Evolutionary conservation across 2,888 invertebrate species (phyloP), one percentile per base, ranked within the genome.

Genomic region (Craniophora ligustri): DNA sequence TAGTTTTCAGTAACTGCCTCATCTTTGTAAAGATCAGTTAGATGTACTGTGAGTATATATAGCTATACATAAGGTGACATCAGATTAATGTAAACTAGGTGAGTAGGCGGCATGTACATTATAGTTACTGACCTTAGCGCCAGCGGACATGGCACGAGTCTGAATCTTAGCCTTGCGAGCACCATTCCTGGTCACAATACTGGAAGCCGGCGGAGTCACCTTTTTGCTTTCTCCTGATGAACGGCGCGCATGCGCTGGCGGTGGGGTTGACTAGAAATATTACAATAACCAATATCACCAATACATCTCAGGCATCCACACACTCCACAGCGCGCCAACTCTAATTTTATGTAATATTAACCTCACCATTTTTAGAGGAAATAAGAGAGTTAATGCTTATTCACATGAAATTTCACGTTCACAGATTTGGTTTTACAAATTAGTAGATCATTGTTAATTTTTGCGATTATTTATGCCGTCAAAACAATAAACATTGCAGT

Each of bases 131-230:
- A 92, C 94, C 82, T 93, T 94, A 48, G 85, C 86, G 35, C 87
- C 86, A 23, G 91, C 94, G 16, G 94, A 89, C 94, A 95, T 95
- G 28, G 95, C 95, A 41, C 95, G 91, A 23, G 95, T 95, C 81
- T 95, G 95, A 42, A 95, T 95, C 87, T 95, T 95, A 47, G 95
- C 94, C 82, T 95, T 95, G 66, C 95, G 94, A 50, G 95, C 95
- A 49, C 94, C 94, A 81, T 95, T 94, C 76, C 95, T 91, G 48
- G 95, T 95, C 15, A 95, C 89, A 60, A 95, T 92, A 45, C 61
- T 88, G n/a, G 91, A 84, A n/a, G 86, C 72, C n/a, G 88, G 84
- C 16, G 88, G 86, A 32, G 85, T 81, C 39, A 77, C 79, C 67
- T 89, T 92, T 65, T 85, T 90, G 46, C 68, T 81, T 14, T 91